Conservation (phyloP, 1,140 invertebrate genomes). For the Lethocerus indicus region DNA sequence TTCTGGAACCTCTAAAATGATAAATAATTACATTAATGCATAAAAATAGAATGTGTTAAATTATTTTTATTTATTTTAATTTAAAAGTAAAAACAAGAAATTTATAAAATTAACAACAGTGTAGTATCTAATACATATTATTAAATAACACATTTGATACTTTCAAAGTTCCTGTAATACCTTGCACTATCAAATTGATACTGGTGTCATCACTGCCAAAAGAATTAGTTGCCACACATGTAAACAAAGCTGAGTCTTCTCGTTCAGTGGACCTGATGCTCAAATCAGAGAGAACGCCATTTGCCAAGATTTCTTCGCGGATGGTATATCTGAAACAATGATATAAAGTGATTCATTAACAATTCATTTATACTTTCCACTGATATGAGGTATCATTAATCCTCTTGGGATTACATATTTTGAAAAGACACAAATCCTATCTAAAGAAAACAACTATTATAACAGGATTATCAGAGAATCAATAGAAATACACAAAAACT, state of each 20-base stretch:
- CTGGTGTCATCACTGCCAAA: constrained; percentile 91
- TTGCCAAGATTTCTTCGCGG: constrained; percentile 70
- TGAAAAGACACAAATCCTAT: no score
- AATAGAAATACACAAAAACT: no score
- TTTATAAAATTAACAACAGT: background rate
- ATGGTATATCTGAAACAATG: constrained; percentile 57
- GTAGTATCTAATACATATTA: background rate
- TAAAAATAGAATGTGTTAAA: no score
- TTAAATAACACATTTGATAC: background rate
- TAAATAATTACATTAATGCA: background rate
- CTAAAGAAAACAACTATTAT: no score
- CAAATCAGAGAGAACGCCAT: constrained; percentile 72
- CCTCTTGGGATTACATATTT: no score
- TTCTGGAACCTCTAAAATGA: constrained; percentile 69
- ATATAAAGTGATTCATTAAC: background rate
- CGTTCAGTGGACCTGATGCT: constrained; percentile 79
- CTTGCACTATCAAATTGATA: constrained; percentile 90
- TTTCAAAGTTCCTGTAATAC: constrained; percentile 27
- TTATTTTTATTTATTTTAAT: no score
- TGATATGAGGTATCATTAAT: no score
- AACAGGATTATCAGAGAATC: no score
- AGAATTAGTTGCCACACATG: constrained; percentile 85
- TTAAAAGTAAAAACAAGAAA: background rate
- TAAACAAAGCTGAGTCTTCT: constrained; percentile 82
- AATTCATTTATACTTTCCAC: background rate